Evolutionary conservation across 2,888 invertebrate species (phyloP), one percentile per base, ranked within the genome.

Genomic region (Blastobasis lacticolella): DNA sequence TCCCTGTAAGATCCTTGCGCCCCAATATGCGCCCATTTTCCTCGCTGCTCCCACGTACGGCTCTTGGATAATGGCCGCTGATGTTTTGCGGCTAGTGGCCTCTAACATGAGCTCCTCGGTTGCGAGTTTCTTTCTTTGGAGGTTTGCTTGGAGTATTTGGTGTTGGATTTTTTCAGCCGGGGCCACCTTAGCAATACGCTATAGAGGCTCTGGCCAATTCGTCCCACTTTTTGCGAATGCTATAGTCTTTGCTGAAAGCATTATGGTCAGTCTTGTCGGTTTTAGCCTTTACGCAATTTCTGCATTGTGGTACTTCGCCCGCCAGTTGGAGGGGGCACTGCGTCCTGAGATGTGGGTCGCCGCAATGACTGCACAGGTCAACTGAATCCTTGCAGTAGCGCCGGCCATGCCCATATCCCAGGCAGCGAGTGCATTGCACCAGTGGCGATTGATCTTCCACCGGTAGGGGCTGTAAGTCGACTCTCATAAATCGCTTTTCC

Each of bases 281-380:
- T 40, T 40, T 53, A 1, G 53, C 51, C 6, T 38, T 37, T 4
- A 10, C 9, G 38, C 54, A 57, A 41, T 58, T 58, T 4, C 44
- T 46, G 45, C 58, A 58, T 5, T 36, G 5, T 7, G 56, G 53
- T 1, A 41, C 8, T 5, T 6, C 10, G 1, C 49, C 53, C 1
- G 48, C 48, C 3, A 49, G 40, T 40, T 48, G 40, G 7, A 38
- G 44, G 4, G 47, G 37, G 52, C 59, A 60, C 0, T 58, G 50
- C 0, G 48, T n/a, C 37, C 49, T 45, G 36, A 53, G 5, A 44
- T 63, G 61, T 0, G 54, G 51, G 0, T 56, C 63, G 0, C 58
- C 61, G 45, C 61, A 63, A 52, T 63, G 59, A 42, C 59, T 53
- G 50, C 63, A 63, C 5, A 38, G 8, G 6, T 55, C 57, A 4